A percentile compares a stretch with the other conserved stretches of the same genome.
These are phyloP conservation scores for Anas platyrhynchos DNA, from an alignment of 2,113 vertebrate species.

Conservation along the genomic window DNA sequence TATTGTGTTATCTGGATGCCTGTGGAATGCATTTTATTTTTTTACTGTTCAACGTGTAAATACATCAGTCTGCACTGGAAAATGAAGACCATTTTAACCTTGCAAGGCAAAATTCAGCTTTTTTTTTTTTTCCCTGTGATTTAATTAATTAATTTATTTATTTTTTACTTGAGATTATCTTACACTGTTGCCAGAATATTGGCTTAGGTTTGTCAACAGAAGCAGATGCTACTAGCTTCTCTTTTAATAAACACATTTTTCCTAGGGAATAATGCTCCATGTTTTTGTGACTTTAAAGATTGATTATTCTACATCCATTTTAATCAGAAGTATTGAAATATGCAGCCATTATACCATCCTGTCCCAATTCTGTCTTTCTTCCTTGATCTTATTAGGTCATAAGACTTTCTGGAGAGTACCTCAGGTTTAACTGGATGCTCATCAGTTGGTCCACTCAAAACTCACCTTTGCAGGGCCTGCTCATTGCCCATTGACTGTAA, in stretches of 20 bases:
- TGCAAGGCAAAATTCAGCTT: background rate
- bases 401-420: background rate
- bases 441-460: background rate
- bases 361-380: background rate
- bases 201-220: background rate
- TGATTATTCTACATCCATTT: constrained; percentile 40
- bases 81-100: background rate
- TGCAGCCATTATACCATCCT: background rate
- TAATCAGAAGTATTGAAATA: background rate
- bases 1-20: background rate
- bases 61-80: background rate
- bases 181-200: background rate
- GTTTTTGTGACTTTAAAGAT: constrained; percentile 33
- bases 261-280: background rate
- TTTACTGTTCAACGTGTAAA: background rate
- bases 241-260: background rate
- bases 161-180: background rate
- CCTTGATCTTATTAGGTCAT: background rate
- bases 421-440: background rate
- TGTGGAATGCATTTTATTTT: background rate
- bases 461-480: background rate
- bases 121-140: background rate
- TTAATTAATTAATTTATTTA: background rate
- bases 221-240: background rate
- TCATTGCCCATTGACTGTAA: background rate